Base-by-base conservation (phyloP, 2,888 invertebrate species). In the Plagodis dolabraria region DNA sequence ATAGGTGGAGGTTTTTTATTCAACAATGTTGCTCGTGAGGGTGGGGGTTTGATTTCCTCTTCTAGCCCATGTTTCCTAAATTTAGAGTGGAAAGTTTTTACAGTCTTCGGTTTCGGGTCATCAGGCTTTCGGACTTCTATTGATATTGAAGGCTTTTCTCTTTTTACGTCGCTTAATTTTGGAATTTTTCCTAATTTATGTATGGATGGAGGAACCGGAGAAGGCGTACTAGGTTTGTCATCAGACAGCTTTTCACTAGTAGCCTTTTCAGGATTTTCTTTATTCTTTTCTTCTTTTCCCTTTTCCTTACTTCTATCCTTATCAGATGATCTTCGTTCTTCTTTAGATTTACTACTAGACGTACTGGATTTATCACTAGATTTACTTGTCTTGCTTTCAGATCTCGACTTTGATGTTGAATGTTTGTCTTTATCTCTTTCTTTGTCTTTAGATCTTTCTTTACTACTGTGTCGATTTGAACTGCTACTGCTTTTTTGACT, bases 61-160 rank as follows among this genome's bases (percentile, higher is more conserved):
- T 97, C 97, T 54, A 98, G 87, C 42, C 98, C 98, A 75, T 98
- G 98, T 51, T 97, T 97, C 69, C 98, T 95, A 92, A 98, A 98
- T 89, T 97, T 98, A 0, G 97, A 97, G 86, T 97, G 96, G 82
- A 96, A 97, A 11, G 97, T 96, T 94, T 98, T 98, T 0, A 98
- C 98, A 43, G 98, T 98, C 89, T 97, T 97, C 5, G 97, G 96
- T 74, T 98, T 95, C 9, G 94, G 93, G 53, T 95, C 94, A 68
- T 95, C 95, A 62, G 93, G 94, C 85, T 96, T 96, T 63, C 96
- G 93, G 56, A 96, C 95, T 93, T 97, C 97, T 71, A 97, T 96
- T 0, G 97, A 96, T 83, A 97, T 96, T 5, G 96, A 96, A 43
- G 96, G 95, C 70, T 96, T 96, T 71, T 95, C 95, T 76, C 93